phyloP scores from a whole-genome alignment of 30 jellyfish, hydroid and myxozoan species.

The Phacellophora camtschatica region DNA sequence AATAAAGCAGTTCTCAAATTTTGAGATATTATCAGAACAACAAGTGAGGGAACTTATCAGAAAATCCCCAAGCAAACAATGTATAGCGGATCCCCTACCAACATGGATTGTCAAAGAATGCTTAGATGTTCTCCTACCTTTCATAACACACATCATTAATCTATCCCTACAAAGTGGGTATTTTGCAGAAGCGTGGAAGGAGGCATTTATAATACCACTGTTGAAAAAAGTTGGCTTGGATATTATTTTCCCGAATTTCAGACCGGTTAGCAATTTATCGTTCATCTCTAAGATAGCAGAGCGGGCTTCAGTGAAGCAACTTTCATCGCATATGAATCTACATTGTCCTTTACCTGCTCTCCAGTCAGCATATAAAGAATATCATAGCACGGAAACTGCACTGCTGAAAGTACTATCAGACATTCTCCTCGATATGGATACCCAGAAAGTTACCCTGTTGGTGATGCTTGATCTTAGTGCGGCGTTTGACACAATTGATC shows the following conservation, averaged over 20 bases:
- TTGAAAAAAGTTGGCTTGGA: conserved; percentile 40
- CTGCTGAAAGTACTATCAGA: too few relatives aligned
- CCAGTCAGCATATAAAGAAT: conserved; percentile 27
- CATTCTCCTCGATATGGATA: too few relatives aligned
- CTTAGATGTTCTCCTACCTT: conserved; percentile 33
- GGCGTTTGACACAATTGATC: conserved; percentile 50
- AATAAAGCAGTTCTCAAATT: conserved; percentile 11
- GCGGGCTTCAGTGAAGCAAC: conserved; percentile 5
- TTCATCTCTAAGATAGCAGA: conserved; percentile 43
- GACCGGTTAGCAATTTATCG: conserved; percentile 38
- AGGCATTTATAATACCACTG: conserved; percentile 22
- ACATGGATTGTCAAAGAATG: conserved; percentile 46
- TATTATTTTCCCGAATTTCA: conserved; percentile 1
- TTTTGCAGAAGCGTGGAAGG: conserved; percentile 23
- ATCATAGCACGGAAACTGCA: conserved; percentile 43
- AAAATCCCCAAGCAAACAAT: conserved; percentile 22
- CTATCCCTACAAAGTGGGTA: conserved; percentile 20
- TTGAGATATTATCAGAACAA: conserved; percentile 10
- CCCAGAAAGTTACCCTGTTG: conserved; percentile 25
- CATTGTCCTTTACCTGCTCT: conserved; percentile 29
- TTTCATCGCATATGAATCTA: conserved; percentile 15
- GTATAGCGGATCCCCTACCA: conserved; percentile 44
- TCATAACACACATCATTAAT: conserved; percentile 15
- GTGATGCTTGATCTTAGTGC: conserved; percentile 48
- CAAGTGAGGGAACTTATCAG: conserved; percentile 29